Evolutionary conservation across 2,888 invertebrate species (phyloP).

Genomic region (Charanyca ferruginea): DNA sequence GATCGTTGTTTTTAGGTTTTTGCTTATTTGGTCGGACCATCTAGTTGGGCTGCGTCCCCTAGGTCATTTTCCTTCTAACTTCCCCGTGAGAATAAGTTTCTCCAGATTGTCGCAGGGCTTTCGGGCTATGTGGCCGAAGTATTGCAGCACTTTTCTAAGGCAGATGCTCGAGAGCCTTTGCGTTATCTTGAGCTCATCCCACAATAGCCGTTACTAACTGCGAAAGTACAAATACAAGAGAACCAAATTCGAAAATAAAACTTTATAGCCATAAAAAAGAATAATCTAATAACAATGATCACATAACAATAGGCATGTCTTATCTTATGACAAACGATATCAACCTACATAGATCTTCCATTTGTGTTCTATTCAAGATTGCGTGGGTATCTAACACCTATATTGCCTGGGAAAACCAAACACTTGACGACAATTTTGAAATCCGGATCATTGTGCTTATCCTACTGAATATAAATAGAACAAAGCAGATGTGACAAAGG

Average conservation of each 20-base stretch:
- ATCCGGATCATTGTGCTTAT: constrained; percentile 37
- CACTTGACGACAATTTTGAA: constrained; percentile 8
- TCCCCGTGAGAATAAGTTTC: no score
- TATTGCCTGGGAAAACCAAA: constrained; percentile 43
- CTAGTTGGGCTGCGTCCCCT: no score
- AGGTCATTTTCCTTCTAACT: no score
- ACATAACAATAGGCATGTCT: constrained; percentile 30
- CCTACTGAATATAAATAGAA: constrained; percentile 9
- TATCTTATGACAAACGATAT: constrained; percentile 51
- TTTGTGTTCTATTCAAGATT: constrained; percentile 32
- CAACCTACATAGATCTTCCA: constrained; percentile 54
- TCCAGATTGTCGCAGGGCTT: no score
- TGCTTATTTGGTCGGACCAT: no score
- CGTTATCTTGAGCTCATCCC: no score
- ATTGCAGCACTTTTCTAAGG: no score
- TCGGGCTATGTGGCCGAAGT: no score
- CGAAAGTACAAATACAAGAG: not conserved
- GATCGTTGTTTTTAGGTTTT: no score
- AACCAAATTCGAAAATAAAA: constrained; percentile 1
- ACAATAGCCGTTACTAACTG: no score
- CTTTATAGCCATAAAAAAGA: constrained; percentile 10
- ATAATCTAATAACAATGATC: constrained; percentile 40
- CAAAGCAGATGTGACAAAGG: not conserved
- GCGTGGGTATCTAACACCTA: constrained; percentile 48
- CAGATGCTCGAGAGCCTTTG: no score